Evolutionary conservation across 2,888 invertebrate species (phyloP).

Genomic region (Chydorus sphaericus): DNA sequence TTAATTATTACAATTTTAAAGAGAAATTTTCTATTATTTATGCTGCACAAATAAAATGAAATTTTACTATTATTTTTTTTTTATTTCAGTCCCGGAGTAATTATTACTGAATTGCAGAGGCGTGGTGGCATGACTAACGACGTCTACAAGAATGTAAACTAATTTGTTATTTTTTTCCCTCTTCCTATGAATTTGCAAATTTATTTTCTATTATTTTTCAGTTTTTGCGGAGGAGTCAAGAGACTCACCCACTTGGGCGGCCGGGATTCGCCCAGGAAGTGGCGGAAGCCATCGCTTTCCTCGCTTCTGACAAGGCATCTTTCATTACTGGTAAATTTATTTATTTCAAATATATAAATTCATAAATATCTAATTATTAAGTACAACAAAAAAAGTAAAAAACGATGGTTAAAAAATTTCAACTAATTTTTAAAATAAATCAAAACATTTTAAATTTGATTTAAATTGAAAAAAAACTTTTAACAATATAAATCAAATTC

Average conservation of each 20-base stretch:
- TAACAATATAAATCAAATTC: no score
- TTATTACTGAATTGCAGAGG: constrained; percentile 72
- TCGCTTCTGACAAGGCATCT: constrained; percentile 74
- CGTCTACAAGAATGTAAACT: constrained; percentile 46
- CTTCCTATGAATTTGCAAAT: not conserved
- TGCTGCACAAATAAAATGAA: no score
- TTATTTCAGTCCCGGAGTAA: constrained; percentile 62
- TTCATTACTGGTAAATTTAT: constrained; percentile 91
- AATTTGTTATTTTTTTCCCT: no score
- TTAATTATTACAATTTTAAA: not conserved
- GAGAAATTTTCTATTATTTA: no score
- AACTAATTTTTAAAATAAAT: no score
- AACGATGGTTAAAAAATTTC: no score
- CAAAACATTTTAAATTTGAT: no score
- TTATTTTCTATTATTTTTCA: constrained; percentile 22
- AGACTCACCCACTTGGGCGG: constrained; percentile 82
- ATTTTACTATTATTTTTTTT: not conserved
- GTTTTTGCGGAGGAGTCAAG: constrained; percentile 69
- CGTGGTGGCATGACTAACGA: constrained; percentile 73
- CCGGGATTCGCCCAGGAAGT: constrained; percentile 73
- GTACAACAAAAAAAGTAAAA: no score
- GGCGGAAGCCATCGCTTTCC: constrained; percentile 74
- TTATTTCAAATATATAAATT: no score
- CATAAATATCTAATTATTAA: no score
- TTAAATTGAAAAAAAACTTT: no score